Percentiles rank a stretch among this genome's conserved stretches.
Evolutionary conservation across 2,113 vertebrate genomes (phyloP).

Genomic region (cat (Felis catus)): DNA sequence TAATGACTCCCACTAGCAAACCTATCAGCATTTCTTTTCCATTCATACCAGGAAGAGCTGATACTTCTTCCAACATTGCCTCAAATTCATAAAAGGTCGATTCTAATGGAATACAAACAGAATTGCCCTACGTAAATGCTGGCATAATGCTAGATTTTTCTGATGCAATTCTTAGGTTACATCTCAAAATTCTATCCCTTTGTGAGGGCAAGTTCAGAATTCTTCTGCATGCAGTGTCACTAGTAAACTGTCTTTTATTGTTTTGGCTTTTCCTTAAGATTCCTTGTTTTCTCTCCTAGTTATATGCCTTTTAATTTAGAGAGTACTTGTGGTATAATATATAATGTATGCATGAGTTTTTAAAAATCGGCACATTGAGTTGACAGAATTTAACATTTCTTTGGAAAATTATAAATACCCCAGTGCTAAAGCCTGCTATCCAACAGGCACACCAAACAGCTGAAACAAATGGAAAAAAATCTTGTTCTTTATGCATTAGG

Average conservation of each 20-base stretch:
- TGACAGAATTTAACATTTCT: conserved; percentile 73
- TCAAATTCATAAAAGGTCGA: conserved; percentile 60
- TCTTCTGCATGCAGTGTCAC: conserved; percentile 58
- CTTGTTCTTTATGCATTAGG: background rate
- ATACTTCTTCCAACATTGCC: conserved; percentile 60
- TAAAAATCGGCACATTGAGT: background rate
- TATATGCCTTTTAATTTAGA: conserved; percentile 56
- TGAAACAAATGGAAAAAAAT: conserved; percentile 29
- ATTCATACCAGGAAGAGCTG: background rate
- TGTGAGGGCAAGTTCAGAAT: conserved; percentile 40
- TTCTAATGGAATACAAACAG: conserved; percentile 56
- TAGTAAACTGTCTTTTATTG: conserved; percentile 15
- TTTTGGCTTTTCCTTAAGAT: conserved; percentile 74
- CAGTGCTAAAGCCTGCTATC: background rate
- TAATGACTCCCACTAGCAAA: conserved; percentile 68
- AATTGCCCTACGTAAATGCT: background rate
- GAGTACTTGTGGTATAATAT: conserved; percentile 47
- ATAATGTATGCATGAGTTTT: conserved; percentile 42
- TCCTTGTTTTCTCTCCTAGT: conserved; percentile 60
- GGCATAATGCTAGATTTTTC: conserved; percentile 37
- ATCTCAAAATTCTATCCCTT: conserved; percentile 67
- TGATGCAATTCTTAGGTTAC: background rate
- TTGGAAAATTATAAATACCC: conserved; percentile 68
- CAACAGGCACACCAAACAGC: background rate
- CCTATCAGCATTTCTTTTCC: conserved; percentile 58